These are phyloP conservation scores for Boulengerochromis microlepis DNA, from an alignment of 2,113 vertebrate genomes.

Conservation along the genomic window DNA sequence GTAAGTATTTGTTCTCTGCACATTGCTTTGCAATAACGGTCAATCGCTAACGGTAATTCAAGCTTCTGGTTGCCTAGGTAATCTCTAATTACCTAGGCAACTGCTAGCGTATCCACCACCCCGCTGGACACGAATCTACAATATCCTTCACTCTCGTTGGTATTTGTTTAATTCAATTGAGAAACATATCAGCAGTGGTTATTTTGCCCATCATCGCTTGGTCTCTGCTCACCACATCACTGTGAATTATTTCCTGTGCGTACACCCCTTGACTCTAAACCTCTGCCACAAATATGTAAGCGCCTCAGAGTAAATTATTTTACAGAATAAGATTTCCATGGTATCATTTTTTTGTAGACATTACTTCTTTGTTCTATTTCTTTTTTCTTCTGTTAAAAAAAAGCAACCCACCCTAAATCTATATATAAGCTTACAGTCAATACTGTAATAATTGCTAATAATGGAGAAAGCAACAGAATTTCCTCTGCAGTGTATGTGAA, in stretches of 20 bases:
- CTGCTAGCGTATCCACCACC: neutral
- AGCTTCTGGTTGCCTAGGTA: neutral
- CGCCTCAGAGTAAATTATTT: neutral
- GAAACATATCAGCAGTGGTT: neutral
- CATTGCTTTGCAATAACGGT: neutral
- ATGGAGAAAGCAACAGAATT: neutral
- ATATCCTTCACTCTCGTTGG: neutral
- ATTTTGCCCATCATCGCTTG: neutral
- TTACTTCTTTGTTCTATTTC: neutral
- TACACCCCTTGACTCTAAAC: neutral
- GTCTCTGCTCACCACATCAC: neutral
- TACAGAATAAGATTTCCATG: neutral
- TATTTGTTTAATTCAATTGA: neutral
- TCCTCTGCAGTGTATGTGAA: neutral
- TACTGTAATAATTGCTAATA: neutral
- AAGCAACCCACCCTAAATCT: neutral
- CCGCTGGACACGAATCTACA: neutral
- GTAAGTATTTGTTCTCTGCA: neutral
- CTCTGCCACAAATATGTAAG: neutral
- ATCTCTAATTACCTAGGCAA: neutral
- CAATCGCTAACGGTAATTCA: neutral
- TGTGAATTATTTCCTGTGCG: neutral
- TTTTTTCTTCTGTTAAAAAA: neutral
- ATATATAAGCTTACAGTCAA: neutral
- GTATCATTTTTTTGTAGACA: neutral